Percentiles rank a stretch among this genome's conserved stretches.
phyloP scores from a whole-genome alignment of 1,140 invertebrate genomes.

The Formica selysi region DNA sequence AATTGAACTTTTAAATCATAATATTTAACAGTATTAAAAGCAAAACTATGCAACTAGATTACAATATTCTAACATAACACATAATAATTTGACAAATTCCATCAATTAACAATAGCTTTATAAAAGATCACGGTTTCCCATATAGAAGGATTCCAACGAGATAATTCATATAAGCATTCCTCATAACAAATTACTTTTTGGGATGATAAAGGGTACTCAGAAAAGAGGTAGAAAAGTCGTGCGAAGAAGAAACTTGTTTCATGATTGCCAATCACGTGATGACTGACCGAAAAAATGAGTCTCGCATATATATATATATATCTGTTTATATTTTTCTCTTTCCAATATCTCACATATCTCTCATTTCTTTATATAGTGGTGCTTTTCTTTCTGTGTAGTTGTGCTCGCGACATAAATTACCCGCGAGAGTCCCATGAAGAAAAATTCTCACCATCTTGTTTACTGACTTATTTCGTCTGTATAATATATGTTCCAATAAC shows the following conservation, averaged over 20 bases:
- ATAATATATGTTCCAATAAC: not conserved
- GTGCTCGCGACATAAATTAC: not conserved
- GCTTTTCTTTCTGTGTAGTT: not conserved
- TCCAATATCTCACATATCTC: not conserved
- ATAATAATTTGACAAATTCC: not conserved
- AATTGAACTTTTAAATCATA: no score
- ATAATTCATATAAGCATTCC: slow-evolving; percentile 12
- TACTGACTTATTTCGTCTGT: not conserved
- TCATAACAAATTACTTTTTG: slow-evolving; percentile 16
- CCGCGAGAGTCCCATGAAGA: not conserved
- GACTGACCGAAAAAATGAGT: not conserved
- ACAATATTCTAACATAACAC: no score
- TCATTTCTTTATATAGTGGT: not conserved
- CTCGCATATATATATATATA: not conserved
- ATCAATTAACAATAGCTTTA: not conserved
- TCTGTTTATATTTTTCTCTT: slow-evolving; percentile 8
- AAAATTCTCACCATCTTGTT: not conserved
- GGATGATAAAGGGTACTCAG: slow-evolving; percentile 16
- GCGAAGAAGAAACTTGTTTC: not conserved
- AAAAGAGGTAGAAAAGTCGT: slow-evolving; percentile 1
- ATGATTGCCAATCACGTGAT: slow-evolving; percentile 39
- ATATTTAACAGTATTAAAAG: no score
- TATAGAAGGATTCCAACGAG: not conserved
- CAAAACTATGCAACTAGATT: no score
- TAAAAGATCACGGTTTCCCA: not conserved